phyloP scores from a whole-genome alignment of 2,797 vertebrate genomes.

The Podarcis siculus region DNA sequence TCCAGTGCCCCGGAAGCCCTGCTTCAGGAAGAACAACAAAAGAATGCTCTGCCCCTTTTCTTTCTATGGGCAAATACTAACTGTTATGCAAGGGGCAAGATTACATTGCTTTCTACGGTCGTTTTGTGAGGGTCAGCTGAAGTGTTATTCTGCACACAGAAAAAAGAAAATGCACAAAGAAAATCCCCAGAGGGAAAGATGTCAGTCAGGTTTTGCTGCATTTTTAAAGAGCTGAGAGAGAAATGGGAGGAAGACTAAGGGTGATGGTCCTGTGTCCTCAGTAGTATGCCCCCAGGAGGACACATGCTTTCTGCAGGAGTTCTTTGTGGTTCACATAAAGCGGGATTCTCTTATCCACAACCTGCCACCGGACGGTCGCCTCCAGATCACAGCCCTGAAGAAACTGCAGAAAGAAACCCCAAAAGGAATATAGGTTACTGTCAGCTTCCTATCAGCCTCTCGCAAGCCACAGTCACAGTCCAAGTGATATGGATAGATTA shows the following conservation, averaged over 20 bases:
- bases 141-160: not conserved
- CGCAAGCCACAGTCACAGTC: not conserved
- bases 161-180: not conserved
- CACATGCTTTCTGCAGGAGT: constrained; percentile 78
- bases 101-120: not conserved
- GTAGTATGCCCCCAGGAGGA: constrained; percentile 79
- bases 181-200: not conserved
- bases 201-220: not conserved
- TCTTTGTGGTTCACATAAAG: constrained; percentile 83
- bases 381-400: constrained; percentile 55
- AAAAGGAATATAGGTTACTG: not conserved
- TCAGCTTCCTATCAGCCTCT: not conserved
- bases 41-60: not conserved
- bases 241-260: not conserved
- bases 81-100: not conserved
- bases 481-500: not conserved
- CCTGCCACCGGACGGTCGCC: constrained; percentile 83
- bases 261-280: constrained; percentile 63
- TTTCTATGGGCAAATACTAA: not conserved
- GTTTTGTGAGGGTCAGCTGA: not conserved
- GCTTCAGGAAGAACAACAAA: not conserved
- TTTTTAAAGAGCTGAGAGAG: not conserved
- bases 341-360: constrained; percentile 80
- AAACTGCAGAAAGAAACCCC: constrained; percentile 66
- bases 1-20: not conserved